Evolutionary conservation across 2,113 vertebrate genomes (phyloP).

Genomic region (Perca fluviatilis): DNA sequence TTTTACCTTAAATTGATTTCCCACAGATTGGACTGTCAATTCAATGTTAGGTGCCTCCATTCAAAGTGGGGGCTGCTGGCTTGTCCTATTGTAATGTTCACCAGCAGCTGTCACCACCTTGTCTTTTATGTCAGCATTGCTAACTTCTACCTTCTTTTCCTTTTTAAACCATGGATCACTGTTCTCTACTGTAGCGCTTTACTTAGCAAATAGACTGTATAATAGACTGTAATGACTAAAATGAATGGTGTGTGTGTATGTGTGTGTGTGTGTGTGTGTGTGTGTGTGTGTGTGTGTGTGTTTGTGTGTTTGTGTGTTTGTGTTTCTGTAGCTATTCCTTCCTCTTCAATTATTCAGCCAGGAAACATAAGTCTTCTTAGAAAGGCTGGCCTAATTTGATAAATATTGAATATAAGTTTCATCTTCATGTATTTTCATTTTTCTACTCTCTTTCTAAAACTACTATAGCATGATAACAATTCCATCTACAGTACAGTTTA

Average conservation of each 20-base stretch:
- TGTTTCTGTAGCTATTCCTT: not conserved
- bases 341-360: constrained; percentile 38
- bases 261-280: too few relatives aligned
- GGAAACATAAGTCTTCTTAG: constrained; percentile 1
- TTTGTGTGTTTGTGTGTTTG: not conserved
- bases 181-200: too few relatives aligned
- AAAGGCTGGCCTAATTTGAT: constrained; percentile 19
- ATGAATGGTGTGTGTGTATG: too few relatives aligned
- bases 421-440: constrained; percentile 14
- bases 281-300: too few relatives aligned
- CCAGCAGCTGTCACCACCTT: constrained; percentile 44
- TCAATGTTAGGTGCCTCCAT: not conserved
- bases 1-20: constrained; percentile 11
- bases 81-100: constrained; percentile 42
- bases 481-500: constrained; percentile 17
- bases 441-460: not conserved
- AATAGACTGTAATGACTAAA: too few relatives aligned
- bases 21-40: not conserved
- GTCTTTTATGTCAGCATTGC: constrained; percentile 59
- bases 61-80: not conserved
- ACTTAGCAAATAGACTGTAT: too few relatives aligned
- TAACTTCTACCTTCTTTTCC: constrained; percentile 20
- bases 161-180: constrained; percentile 26
- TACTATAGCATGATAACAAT: constrained; percentile 6
- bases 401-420: constrained; percentile 34